Base-by-base conservation (phyloP, 2,797 vertebrate genomes). In the Alosa sapidissima region DNA sequence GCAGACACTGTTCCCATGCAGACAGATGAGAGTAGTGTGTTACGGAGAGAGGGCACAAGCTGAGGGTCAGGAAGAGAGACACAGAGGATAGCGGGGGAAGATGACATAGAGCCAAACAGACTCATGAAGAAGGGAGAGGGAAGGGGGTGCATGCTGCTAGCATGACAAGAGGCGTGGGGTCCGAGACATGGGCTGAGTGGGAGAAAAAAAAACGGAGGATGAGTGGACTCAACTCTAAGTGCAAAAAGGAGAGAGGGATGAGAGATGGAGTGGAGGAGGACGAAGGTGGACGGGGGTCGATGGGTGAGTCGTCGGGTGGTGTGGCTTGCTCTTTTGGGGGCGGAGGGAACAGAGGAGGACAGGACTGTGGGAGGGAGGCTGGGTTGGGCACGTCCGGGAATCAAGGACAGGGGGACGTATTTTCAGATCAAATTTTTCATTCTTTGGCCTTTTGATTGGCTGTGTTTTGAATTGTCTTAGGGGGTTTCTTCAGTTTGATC, bases 401-500 rank as follows among this genome's bases (percentile, higher is more conserved):
- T 78, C 72, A 19, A 47, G 72, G 72, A 47, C 72, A 72, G 14
- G 41, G 60, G 72, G 72, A 47, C 72, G 21, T 78, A 45, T 78
- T 78, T 47, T 78, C 65, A 36, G 65, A 36, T 65, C 60, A 24
- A 28, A 45, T 10, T 47, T 47, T 19, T 47, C 16, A 16, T 47
- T 78, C 7, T 45, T 19, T 14, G 65, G 72, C 48, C 45, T 68
- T 82, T 82, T 81, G 65, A 21, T 81, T 24, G 81, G 65, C 6
- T 58, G n/a, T 58, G 24, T 48, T 33, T 81, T 58, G 36, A 49
- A 91, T 91, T 68, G 93, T 33, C 28, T 28, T 10, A 2, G 65
- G 62, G 62, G 65, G 24, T 6, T 92, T 92, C 72, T n/a, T 78
- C 72, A 6, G 36, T 95, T 94, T 97, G 97, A 99, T 97, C 96